phyloP scores from a whole-genome alignment of 1,140 invertebrate genomes.

The Ooceraea biroi region DNA sequence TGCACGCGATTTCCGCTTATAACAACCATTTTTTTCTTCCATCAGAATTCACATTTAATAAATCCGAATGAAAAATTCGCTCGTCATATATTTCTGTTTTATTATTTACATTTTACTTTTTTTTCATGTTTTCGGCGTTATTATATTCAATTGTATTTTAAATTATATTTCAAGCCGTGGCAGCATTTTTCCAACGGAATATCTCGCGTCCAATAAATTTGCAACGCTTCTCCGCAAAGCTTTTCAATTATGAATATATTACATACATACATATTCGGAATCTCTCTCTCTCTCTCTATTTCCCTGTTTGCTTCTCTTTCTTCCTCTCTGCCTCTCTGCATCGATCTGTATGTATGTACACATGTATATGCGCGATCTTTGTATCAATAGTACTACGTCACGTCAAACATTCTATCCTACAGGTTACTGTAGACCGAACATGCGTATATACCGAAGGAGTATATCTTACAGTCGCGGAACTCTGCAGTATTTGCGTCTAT shows the following conservation, averaged over 20 bases:
- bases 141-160: background rate
- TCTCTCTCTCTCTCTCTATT: background rate
- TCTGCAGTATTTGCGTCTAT: slow-evolving; percentile 57
- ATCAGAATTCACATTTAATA: slow-evolving; percentile 6
- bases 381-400: slow-evolving; percentile 52
- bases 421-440: slow-evolving; percentile 10
- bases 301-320: background rate
- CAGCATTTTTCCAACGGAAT: background rate
- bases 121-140: background rate
- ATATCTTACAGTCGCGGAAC: slow-evolving; percentile 48
- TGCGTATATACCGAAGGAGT: slow-evolving; percentile 1
- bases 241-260: slow-evolving; percentile 54
- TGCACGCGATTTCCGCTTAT: background rate
- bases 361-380: slow-evolving; percentile 39
- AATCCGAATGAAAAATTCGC: background rate
- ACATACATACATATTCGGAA: background rate
- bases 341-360: slow-evolving; percentile 24
- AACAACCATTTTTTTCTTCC: slow-evolving; percentile 34
- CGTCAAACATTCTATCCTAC: slow-evolving; percentile 53
- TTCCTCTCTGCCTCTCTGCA: background rate
- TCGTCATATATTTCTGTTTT: background rate
- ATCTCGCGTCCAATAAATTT: slow-evolving; percentile 37
- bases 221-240: background rate
- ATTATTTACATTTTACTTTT: slow-evolving; percentile 1
- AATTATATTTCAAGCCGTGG: slow-evolving; percentile 15